Conservation (phyloP, 2,113 vertebrate species). For the Notarius lentiginosus region DNA sequence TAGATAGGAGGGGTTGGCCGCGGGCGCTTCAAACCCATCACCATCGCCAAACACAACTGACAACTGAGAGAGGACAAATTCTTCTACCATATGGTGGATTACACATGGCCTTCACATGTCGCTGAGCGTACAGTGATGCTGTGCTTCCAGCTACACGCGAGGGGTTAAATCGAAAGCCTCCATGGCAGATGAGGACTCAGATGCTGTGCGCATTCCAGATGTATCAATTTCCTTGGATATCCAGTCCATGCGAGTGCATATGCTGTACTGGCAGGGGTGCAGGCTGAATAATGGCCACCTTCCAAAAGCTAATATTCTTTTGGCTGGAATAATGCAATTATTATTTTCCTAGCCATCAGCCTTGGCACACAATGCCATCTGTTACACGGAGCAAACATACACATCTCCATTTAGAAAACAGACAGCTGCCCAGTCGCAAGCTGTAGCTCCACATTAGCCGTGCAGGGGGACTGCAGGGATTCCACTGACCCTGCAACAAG, state of each 20-base stretch:
- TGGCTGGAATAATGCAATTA: constrained; percentile 96
- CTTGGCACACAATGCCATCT: constrained; percentile 97
- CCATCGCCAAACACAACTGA: constrained; percentile 39
- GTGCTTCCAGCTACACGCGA: constrained; percentile 36
- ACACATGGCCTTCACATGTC: constrained; percentile 41
- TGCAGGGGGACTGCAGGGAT: constrained; percentile 21
- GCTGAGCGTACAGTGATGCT: constrained; percentile 27
- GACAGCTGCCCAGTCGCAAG: constrained; percentile 85
- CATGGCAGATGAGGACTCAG: constrained; percentile 87
- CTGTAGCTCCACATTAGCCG: constrained; percentile 36
- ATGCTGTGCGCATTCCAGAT: constrained; percentile 88
- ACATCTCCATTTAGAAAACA: constrained; percentile 97
- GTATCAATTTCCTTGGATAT: constrained; percentile 93
- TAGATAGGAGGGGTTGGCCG: constrained; percentile 36
- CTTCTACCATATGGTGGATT: constrained; percentile 54
- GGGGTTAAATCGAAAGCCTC: constrained; percentile 50
- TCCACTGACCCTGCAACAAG: constrained; percentile 49
- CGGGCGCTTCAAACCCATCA: constrained; percentile 25
- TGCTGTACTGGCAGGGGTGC: constrained; percentile 88
- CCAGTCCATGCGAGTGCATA: constrained; percentile 91
- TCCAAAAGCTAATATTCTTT: constrained; percentile 98
- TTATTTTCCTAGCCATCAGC: constrained; percentile 99
- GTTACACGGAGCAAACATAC: constrained; percentile 91
- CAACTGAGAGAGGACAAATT: constrained; percentile 45
- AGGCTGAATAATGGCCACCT: constrained; percentile 84